Percentiles rank a stretch among this genome's conserved stretches.
Conservation (phyloP, 2,797 vertebrate genomes). For the Artibeus lituratus region DNA sequence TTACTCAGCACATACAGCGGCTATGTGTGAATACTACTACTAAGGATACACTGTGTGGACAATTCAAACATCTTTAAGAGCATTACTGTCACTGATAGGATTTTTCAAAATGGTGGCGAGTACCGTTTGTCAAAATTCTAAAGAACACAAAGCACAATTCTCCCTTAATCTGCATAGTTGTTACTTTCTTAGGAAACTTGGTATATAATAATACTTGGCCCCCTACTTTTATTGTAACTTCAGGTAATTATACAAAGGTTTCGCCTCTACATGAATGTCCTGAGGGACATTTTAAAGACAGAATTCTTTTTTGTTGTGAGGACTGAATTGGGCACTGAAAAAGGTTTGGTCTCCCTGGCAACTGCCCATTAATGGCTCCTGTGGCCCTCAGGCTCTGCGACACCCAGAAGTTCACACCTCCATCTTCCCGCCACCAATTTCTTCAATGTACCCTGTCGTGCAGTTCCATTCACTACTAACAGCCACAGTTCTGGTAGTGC, state of each 20-base stretch:
- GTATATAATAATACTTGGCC: not conserved
- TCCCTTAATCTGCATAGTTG: not conserved
- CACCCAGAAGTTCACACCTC: not conserved
- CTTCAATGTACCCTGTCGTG: not conserved
- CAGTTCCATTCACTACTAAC: not conserved
- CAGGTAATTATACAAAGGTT: not conserved
- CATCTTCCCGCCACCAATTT: rapidly evolving
- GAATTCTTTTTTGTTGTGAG: not conserved
- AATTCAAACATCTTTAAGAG: not conserved
- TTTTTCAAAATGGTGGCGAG: not conserved
- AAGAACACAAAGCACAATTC: not conserved
- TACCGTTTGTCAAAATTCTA: not conserved
- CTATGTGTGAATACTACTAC: not conserved
- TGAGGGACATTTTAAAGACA: not conserved
- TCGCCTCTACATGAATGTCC: not conserved
- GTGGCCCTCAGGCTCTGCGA: not conserved
- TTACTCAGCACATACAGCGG: not conserved
- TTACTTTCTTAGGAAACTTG: not conserved
- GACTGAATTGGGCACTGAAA: not conserved
- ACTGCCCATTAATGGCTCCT: not conserved
- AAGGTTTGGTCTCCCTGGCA: not conserved
- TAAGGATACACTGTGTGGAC: not conserved
- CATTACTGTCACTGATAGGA: not conserved
- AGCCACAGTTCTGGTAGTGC: not conserved
- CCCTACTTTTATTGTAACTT: not conserved